A percentile compares a stretch with the other conserved stretches of the same genome.
Conservation (phyloP, 2,797 vertebrate species). For the Darevskia mixta region DNA sequence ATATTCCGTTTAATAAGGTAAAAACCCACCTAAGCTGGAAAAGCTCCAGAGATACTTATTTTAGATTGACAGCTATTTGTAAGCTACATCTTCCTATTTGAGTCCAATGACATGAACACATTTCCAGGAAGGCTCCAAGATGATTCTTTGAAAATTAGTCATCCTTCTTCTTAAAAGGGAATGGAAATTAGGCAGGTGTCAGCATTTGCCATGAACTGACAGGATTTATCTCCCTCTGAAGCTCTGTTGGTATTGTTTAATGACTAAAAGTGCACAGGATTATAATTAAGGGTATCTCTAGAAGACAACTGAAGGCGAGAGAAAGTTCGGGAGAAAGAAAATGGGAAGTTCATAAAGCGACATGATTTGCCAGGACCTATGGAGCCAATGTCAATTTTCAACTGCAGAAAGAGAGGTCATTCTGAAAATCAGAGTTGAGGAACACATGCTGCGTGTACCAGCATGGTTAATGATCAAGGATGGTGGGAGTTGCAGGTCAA, state of each 20-base stretch:
- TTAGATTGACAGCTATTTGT: slow-evolving; percentile 44
- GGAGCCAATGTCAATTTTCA: slow-evolving; percentile 27
- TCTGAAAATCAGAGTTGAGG: background rate
- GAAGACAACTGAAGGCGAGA: slow-evolving; percentile 51
- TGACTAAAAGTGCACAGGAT: slow-evolving; percentile 50
- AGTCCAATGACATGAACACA: slow-evolving; percentile 44
- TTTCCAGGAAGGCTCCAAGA: slow-evolving; percentile 53
- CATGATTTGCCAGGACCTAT: background rate
- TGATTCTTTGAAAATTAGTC: slow-evolving; percentile 56
- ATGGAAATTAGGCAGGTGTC: slow-evolving; percentile 58
- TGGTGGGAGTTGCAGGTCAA: too few relatives aligned
- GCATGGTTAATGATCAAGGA: too few relatives aligned
- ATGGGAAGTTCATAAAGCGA: slow-evolving; percentile 4
- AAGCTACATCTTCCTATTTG: slow-evolving; percentile 41
- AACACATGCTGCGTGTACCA: too few relatives aligned
- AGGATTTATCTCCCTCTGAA: slow-evolving; percentile 52
- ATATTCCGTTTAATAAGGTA: slow-evolving; percentile 22
- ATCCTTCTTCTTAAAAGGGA: slow-evolving; percentile 44
- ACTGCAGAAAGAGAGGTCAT: background rate
- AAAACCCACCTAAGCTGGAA: slow-evolving; percentile 38
- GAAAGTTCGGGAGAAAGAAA: slow-evolving; percentile 19
- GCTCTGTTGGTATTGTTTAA: slow-evolving; percentile 42
- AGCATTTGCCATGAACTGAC: slow-evolving; percentile 51
- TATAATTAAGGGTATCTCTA: slow-evolving; percentile 62
- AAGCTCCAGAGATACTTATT: slow-evolving; percentile 13